These are phyloP conservation scores for Hydrolagus colliei DNA, from an alignment of 2,797 vertebrate species.

Conservation along the genomic window DNA sequence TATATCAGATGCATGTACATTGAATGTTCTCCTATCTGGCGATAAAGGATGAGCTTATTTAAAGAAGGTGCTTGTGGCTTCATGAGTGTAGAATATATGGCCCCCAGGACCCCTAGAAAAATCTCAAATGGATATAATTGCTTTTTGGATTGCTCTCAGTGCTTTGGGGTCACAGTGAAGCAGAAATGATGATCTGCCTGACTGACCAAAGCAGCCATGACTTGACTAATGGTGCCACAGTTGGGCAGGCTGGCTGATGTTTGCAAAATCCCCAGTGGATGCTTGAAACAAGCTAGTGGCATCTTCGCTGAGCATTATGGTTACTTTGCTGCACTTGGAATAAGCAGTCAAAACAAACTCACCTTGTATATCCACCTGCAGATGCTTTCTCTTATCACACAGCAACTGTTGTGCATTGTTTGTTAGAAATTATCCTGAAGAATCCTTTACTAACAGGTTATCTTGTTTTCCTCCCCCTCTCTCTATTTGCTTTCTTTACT, in stretches of 20 bases:
- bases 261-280: slow-evolving; percentile 19
- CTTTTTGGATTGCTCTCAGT: slow-evolving; percentile 10
- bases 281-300: slow-evolving; percentile 13
- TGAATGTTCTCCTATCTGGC: neutral
- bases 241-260: slow-evolving; percentile 15
- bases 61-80: neutral
- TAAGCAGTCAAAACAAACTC: neutral
- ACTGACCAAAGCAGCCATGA: slow-evolving; percentile 10
- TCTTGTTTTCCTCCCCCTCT: too few species aligned
- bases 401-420: neutral
- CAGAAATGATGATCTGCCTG: slow-evolving; percentile 16
- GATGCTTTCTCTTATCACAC: neutral
- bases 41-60: neutral
- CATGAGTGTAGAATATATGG: neutral
- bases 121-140: slow-evolving; percentile 20
- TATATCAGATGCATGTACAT: neutral
- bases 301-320: neutral
- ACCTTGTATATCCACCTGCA: neutral
- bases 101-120: neutral
- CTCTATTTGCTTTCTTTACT: neutral
- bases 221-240: slow-evolving; percentile 20
- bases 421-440: neutral
- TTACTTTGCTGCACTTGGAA: neutral
- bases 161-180: neutral
- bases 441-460: neutral